phyloP scores from a whole-genome alignment of 2,888 invertebrate species.

The Zygaena filipendulae region DNA sequence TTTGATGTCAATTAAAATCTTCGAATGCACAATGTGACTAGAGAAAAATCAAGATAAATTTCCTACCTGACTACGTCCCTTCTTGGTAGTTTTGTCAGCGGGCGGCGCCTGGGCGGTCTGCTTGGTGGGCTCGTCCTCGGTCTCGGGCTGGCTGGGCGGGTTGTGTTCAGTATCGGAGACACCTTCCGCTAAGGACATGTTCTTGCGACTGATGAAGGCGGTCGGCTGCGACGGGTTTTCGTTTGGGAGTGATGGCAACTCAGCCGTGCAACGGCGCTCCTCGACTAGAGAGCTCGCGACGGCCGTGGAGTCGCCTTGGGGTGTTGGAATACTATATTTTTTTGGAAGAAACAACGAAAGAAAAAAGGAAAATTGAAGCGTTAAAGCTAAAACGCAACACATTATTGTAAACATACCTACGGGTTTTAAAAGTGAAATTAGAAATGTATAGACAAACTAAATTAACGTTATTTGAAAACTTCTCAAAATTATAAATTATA shows the following conservation, averaged over 20 bases:
- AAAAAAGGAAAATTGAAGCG: too few species aligned
- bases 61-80: constrained; percentile 14
- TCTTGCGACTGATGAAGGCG: constrained; percentile 44
- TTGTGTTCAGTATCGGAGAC: constrained; percentile 48
- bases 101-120: constrained; percentile 5
- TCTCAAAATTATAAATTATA: not conserved
- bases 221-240: constrained; percentile 34
- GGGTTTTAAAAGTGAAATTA: too few species aligned
- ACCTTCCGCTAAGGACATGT: constrained; percentile 58
- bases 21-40: too few species aligned
- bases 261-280: constrained; percentile 46
- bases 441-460: too few species aligned
- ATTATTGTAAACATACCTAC: too few species aligned
- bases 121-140: constrained; percentile 22
- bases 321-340: too few species aligned
- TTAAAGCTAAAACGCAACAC: too few species aligned
- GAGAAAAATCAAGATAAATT: too few species aligned
- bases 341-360: not conserved
- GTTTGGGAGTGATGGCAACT: constrained; percentile 34
- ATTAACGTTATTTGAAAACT: not conserved
- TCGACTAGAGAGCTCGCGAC: constrained; percentile 16
- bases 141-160: constrained; percentile 17
- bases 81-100: constrained; percentile 18
- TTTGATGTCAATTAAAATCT: too few species aligned
- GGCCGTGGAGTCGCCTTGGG: constrained; percentile 26